Evolutionary conservation across 2,888 invertebrate genomes (phyloP), one percentile per base, ranked within the genome.

Genomic region (Ariolimax columbianus): DNA sequence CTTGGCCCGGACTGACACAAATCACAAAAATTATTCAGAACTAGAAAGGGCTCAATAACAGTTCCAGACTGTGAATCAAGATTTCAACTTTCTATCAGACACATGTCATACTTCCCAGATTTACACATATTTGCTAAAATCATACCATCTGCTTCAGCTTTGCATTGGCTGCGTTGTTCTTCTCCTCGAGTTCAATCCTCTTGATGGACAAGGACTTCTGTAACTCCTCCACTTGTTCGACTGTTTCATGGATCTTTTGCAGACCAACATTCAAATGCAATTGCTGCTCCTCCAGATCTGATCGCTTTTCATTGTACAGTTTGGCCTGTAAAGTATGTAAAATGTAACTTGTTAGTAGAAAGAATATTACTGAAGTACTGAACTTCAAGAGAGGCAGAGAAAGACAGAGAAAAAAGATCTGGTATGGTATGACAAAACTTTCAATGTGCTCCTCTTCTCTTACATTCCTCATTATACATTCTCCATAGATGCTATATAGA

Each of bases 211-310:
- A 96, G 86, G 98, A 98, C 95, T 98, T 99, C 94, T 99, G 99
- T 97, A 99, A 97, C 94, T 99, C 99, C 94, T 99, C 99, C 26
- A 99, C 99, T 94, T 99, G 99, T 92, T 99, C 98, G 26, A 99
- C 98, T 14, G 99, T 99, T 95, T 99, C 99, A 0, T 98, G 97
- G 90, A 99, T 99, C 95, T 99, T 99, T 93, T 97, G 97, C 85
- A 99, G 95, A 94, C 99, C 99, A 75, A 99, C 99, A 95, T 99
- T 99, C 93, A 99, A 95, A 95, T 99, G 99, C 38, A 99, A 95
- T 94, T 99, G 99, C 93, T 99, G 99, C 93, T 99, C 99, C 94
- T 99, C 99, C 84, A 99, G 95, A 94, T 99, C 99, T 4, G 98
- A 97, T 68, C 99, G 96, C 94, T 99, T 99, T 94, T 99, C 99